Evolutionary conservation across 2,113 vertebrate genomes (phyloP), one percentile per base, ranked within the genome.

Genomic region (Scolopax mira): DNA sequence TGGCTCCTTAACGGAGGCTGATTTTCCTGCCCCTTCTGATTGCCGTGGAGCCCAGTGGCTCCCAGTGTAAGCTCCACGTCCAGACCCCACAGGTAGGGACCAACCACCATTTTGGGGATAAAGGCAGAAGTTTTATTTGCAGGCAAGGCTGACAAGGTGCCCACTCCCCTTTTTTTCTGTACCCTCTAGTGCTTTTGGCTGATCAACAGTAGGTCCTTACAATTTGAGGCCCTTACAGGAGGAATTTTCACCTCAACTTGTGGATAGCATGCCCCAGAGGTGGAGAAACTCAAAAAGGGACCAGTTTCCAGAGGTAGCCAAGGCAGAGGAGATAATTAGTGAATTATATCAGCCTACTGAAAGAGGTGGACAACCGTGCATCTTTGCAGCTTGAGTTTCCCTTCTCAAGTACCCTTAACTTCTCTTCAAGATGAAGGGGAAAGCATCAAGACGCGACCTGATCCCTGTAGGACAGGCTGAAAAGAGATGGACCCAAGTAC

Each of bases 81-180:
- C 0, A 51, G 22, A 31, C 44, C 22, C 24, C 3, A 5, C 1
- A 1, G 37, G 42, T 46, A 54, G 48, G 24, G 49, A 79, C n/a
- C 35, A 13, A 3, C 0, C 3, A 2, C 23, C 1, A 1, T 27
- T 14, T 2, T 1, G 8, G n/a, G n/a, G 8, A 6, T 3, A 18
- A 35, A 10, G 19, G 5, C 48, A 54, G 30, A 37, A 11, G 14
- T 64, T 21, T 35, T 12, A 24, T 10, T 14, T 6, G 28, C 51
- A 73, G 58, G 39, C 46, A 51, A 24, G 8, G 33, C 39, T 51
- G 48, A 49, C 81, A 48, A 65, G 37, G 28, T 18, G 37, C 70
- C 61, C 18, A 1, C 3, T 35, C n/a, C 28, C n/a, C 57, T 35
- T 14, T 5, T 5, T 72, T 11, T 7, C 41, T 51, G 27, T 30